These are phyloP conservation scores for Drosophila gaucha DNA, from an alignment of 2,888 invertebrate genomes.

Conservation along the genomic window DNA sequence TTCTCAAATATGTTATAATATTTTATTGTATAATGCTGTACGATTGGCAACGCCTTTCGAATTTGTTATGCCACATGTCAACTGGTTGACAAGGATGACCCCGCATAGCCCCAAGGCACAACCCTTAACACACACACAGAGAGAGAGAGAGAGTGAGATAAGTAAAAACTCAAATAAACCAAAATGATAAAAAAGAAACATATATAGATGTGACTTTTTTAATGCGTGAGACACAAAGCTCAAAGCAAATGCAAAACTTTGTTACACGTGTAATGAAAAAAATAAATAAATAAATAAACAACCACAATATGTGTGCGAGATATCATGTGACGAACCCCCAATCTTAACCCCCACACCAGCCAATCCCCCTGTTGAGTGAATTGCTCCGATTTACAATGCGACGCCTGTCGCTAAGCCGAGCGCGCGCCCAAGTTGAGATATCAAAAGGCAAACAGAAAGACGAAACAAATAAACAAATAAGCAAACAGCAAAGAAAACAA, in stretches of 20 bases:
- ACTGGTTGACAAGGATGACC: slow-evolving; percentile 73
- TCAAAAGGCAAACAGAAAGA: slow-evolving; percentile 69
- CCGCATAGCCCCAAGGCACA: slow-evolving; percentile 40
- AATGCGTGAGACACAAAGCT: slow-evolving; percentile 67
- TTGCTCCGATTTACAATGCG: slow-evolving; percentile 76
- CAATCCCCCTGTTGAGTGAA: slow-evolving; percentile 51
- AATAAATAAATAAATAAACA: slow-evolving; percentile 75
- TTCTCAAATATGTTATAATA: slow-evolving; percentile 29
- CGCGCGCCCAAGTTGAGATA: slow-evolving; percentile 76
- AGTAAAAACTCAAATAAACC: slow-evolving; percentile 54
- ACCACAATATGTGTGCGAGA: slow-evolving; percentile 47
- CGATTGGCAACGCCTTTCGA: slow-evolving; percentile 53
- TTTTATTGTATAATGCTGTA: slow-evolving; percentile 25
- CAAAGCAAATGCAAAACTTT: slow-evolving; percentile 77
- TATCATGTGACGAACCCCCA: slow-evolving; percentile 55
- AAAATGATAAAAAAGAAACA: slow-evolving; percentile 21
- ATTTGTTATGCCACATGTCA: slow-evolving; percentile 78
- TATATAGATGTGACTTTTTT: slow-evolving; percentile 27
- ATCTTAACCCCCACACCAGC: not conserved
- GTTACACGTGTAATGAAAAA: slow-evolving; percentile 79
- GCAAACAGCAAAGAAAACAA: slow-evolving; percentile 50
- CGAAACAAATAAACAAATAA: slow-evolving; percentile 66
- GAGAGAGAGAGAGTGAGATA: slow-evolving; percentile 37
- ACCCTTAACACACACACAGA: slow-evolving; percentile 18
- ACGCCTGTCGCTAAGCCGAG: slow-evolving; percentile 73